phyloP scores from a whole-genome alignment of 2,113 vertebrate species.

The Taurulus bubalis region DNA sequence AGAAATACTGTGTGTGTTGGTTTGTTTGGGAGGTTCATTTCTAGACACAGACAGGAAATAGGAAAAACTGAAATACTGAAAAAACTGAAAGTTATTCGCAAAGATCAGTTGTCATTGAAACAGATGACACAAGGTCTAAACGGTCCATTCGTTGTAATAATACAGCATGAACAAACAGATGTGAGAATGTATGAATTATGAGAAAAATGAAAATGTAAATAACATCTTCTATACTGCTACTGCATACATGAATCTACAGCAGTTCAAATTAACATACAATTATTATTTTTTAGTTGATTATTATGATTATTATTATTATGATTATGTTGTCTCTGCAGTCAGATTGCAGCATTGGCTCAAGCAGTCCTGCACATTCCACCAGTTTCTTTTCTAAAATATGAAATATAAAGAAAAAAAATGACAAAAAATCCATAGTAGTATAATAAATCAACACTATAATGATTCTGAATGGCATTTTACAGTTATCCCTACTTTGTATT shows the following conservation, averaged over 20 bases:
- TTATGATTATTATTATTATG: no score
- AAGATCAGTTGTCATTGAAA: slow-evolving; percentile 9
- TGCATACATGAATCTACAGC: not conserved
- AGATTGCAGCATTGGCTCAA: not conserved
- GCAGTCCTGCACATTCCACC: not conserved
- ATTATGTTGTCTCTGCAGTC: slow-evolving; percentile 12
- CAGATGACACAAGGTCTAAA: slow-evolving; percentile 1
- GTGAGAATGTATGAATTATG: slow-evolving; percentile 16
- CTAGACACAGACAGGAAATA: slow-evolving; percentile 29
- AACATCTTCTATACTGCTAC: not conserved
- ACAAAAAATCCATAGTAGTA: not conserved
- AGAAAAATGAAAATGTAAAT: slow-evolving; percentile 22
- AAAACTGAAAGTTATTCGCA: not conserved
- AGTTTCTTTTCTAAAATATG: not conserved
- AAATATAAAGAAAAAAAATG: not conserved
- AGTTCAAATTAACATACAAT: not conserved
- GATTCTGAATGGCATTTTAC: not conserved
- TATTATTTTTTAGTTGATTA: not conserved
- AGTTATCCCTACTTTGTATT: not conserved
- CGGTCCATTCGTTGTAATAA: slow-evolving; percentile 23
- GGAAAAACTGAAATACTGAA: not conserved
- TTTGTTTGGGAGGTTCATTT: slow-evolving; percentile 60
- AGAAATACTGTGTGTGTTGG: slow-evolving; percentile 48
- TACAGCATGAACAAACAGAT: slow-evolving; percentile 1
- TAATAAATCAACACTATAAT: not conserved